phyloP scores from a whole-genome alignment of 2,888 invertebrate genomes.

The Thymelicus lineola region DNA sequence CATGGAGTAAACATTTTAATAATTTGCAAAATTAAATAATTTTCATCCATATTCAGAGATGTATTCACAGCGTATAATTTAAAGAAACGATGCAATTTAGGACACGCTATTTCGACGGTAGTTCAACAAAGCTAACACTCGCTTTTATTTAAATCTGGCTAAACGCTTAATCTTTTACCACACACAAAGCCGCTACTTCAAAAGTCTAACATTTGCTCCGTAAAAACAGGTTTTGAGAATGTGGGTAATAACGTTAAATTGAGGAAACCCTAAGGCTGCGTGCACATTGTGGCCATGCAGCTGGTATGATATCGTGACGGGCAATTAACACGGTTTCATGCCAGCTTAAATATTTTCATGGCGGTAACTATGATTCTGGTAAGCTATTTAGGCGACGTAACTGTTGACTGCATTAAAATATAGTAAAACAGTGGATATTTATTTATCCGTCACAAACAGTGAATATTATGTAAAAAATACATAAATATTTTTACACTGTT shows the following conservation, averaged over 20 bases:
- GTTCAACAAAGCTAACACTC: neutral
- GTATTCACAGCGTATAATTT: neutral
- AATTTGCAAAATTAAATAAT: neutral
- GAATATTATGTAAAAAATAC: too few relatives aligned
- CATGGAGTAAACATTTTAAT: too few relatives aligned
- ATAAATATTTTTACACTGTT: too few relatives aligned
- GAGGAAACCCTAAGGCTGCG: constrained; percentile 61
- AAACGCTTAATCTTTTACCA: constrained; percentile 7
- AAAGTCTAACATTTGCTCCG: constrained; percentile 27
- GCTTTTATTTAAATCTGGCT: constrained; percentile 20
- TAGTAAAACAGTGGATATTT: too few relatives aligned
- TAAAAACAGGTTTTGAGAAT: constrained; percentile 59
- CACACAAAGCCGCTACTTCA: constrained; percentile 17
- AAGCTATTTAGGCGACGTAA: neutral
- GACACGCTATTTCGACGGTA: neutral
- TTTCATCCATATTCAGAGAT: neutral
- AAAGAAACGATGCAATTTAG: constrained; percentile 6
- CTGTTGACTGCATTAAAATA: neutral
- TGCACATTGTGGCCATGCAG: constrained; percentile 26
- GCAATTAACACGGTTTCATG: constrained; percentile 26
- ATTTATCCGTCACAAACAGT: too few relatives aligned
- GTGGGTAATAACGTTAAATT: constrained; percentile 64
- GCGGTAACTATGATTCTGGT: neutral
- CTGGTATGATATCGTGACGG: constrained; percentile 23
- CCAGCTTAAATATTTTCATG: constrained; percentile 9